phyloP scores from a whole-genome alignment of 2,113 vertebrate species.

The Abramis brama region DNA sequence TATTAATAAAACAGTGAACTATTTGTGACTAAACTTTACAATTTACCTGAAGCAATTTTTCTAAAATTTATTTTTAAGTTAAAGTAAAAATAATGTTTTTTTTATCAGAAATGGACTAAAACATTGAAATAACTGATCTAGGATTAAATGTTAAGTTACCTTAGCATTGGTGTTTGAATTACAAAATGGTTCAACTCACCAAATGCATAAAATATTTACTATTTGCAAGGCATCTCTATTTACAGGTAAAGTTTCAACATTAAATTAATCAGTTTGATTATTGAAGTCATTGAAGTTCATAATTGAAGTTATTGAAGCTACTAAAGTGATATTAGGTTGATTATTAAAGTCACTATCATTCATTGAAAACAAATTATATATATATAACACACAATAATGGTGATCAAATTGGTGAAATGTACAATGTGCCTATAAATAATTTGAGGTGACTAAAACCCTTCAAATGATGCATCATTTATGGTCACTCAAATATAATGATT shows the following conservation, averaged over 20 bases:
- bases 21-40: background rate
- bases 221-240: background rate
- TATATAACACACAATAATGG: background rate
- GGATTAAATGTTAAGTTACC: background rate
- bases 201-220: conserved; percentile 45
- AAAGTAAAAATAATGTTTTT: too few relatives aligned
- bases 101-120: background rate
- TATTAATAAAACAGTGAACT: background rate
- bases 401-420: background rate
- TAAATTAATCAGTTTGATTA: background rate
- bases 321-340: background rate
- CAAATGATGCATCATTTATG: background rate
- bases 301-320: background rate
- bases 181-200: conserved; percentile 26
- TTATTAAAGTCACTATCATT: background rate
- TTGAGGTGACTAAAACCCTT: background rate
- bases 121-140: background rate
- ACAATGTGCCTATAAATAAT: background rate
- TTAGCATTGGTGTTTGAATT: conserved; percentile 33
- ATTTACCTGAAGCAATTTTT: background rate
- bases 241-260: background rate
- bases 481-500: background rate
- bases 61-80: too few relatives aligned
- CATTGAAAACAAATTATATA: background rate
- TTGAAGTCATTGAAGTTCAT: too few relatives aligned